phyloP scores from a whole-genome alignment of 2,113 vertebrate genomes.

The Dolichallabes microphthalmus region DNA sequence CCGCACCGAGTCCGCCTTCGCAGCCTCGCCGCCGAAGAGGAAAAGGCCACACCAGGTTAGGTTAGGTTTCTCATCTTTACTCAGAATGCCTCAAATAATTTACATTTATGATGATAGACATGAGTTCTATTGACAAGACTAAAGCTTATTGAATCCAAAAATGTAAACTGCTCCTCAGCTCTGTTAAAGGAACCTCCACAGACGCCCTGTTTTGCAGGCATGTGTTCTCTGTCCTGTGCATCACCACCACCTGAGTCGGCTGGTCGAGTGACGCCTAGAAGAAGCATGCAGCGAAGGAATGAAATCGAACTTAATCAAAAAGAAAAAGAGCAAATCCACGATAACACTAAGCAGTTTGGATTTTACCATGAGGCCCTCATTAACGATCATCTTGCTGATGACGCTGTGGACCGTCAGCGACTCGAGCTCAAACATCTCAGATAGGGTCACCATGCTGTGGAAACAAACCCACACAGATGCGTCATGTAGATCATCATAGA shows the following conservation, averaged over 20 bases:
- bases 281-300: not conserved
- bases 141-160: too few species aligned
- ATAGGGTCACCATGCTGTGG: constrained; percentile 82
- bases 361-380: constrained; percentile 86
- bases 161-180: constrained; percentile 66
- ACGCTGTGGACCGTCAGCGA: constrained; percentile 87
- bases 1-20: too few species aligned
- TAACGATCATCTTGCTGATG: constrained; percentile 95
- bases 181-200: constrained; percentile 88
- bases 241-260: constrained; percentile 87
- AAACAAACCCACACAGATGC: constrained; percentile 2
- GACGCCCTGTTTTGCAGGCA: constrained; percentile 88
- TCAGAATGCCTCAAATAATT: too few species aligned
- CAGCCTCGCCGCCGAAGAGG: too few species aligned
- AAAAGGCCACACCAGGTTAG: too few species aligned
- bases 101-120: too few species aligned
- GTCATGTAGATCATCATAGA: not conserved
- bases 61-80: too few species aligned
- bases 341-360: not conserved
- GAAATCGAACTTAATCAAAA: not conserved
- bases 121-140: not conserved
- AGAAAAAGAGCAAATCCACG: not conserved
- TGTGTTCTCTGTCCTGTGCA: constrained; percentile 89
- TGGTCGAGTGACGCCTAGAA: constrained; percentile 90
- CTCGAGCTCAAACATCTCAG: constrained; percentile 89